These are phyloP conservation scores for Campylomormyrus tamandua DNA, from an alignment of 2,113 vertebrate species.

Conservation along the genomic window DNA sequence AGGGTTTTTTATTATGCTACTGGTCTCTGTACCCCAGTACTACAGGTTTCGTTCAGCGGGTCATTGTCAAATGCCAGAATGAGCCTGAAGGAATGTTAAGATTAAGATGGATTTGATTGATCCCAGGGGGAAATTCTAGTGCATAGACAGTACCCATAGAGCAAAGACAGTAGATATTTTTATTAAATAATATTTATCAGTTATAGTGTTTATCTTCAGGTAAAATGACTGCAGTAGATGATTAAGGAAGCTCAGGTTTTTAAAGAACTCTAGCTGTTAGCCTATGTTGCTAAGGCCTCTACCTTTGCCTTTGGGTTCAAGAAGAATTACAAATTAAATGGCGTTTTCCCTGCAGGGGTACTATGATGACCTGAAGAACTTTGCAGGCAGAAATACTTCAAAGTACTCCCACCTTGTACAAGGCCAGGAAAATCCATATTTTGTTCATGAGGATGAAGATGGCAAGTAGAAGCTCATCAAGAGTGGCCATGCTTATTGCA, in stretches of 20 bases:
- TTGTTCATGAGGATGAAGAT: slow-evolving; percentile 12
- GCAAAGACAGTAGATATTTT: neutral
- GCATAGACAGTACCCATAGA: neutral
- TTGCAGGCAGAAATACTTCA: slow-evolving; percentile 53
- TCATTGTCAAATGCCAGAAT: neutral
- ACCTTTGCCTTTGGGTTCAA: neutral
- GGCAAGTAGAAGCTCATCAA: neutral
- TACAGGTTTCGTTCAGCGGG: neutral
- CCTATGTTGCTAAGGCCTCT: neutral
- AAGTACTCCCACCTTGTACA: slow-evolving; percentile 61
- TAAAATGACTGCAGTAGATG: neutral
- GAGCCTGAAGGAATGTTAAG: neutral
- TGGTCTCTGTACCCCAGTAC: neutral
- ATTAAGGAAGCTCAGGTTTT: neutral
- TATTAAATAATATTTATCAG: neutral
- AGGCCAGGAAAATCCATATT: slow-evolving; percentile 68
- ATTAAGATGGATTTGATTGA: neutral
- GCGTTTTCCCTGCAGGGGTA: slow-evolving; percentile 44
- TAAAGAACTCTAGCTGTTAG: neutral
- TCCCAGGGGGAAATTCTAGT: neutral
- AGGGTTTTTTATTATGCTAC: neutral
- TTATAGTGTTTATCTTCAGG: neutral
- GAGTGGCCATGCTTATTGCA: neutral
- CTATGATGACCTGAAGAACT: slow-evolving; percentile 52
- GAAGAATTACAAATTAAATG: neutral